These are phyloP conservation scores for Puntigrus tetrazona DNA, from an alignment of 2,113 vertebrate species.

Conservation along the genomic window DNA sequence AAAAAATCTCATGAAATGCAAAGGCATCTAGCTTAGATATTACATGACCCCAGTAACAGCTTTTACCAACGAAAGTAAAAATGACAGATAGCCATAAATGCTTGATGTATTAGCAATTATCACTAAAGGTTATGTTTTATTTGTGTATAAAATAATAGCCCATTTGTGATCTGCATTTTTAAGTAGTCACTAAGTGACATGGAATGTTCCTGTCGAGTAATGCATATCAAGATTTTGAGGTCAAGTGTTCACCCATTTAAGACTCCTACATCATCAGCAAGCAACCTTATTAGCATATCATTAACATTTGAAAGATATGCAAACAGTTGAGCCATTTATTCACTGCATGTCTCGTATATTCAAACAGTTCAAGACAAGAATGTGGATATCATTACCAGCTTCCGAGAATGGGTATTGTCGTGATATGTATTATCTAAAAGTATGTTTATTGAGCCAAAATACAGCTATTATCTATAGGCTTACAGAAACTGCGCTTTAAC, in stretches of 20 bases:
- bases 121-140: background rate
- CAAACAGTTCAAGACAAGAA: background rate
- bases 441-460: background rate
- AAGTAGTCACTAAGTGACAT: background rate
- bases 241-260: background rate
- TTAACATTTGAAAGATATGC: constrained; percentile 6
- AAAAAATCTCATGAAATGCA: background rate
- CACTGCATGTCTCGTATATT: background rate
- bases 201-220: background rate
- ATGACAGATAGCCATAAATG: background rate
- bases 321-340: background rate
- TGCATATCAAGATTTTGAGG: constrained; percentile 5
- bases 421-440: background rate
- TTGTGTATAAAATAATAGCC: background rate
- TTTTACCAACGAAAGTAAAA: background rate
- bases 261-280: background rate
- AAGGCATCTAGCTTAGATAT: background rate
- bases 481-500: background rate
- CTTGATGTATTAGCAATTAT: background rate
- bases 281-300: constrained; percentile 21
- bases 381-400: background rate
- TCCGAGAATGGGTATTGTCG: background rate
- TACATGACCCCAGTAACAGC: background rate
- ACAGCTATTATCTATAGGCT: background rate
- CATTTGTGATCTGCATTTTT: background rate